Evolutionary conservation across 2,888 invertebrate genomes (phyloP).

Genomic region (Galerucella calmariensis): DNA sequence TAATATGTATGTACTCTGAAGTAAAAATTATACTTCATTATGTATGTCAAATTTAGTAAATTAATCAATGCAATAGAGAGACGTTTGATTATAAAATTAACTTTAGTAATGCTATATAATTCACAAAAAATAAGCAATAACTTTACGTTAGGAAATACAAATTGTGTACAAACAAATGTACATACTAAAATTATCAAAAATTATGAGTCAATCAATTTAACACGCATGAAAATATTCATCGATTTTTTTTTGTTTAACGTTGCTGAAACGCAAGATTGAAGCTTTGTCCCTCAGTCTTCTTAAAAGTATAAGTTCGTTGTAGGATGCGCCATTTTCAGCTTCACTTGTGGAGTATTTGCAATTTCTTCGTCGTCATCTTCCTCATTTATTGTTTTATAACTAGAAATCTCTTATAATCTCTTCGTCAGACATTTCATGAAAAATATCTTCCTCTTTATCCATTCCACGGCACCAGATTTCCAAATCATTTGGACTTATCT

Average conservation of each 20-base stretch:
- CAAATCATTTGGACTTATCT: constrained; percentile 47
- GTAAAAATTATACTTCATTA: too few species aligned
- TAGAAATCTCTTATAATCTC: constrained; percentile 53
- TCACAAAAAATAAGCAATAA: constrained; percentile 18
- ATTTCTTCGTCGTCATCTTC: constrained; percentile 51
- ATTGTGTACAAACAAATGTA: constrained; percentile 10
- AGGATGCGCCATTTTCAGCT: constrained; percentile 44
- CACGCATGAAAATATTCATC: constrained; percentile 15
- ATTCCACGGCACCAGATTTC: constrained; percentile 46
- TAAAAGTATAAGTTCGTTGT: constrained; percentile 37
- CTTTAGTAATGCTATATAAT: too few species aligned
- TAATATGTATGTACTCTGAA: too few species aligned
- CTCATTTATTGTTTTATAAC: constrained; percentile 49
- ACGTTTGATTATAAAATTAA: too few species aligned
- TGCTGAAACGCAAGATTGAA: constrained; percentile 25
- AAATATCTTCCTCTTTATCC: constrained; percentile 47
- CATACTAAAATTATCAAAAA: constrained; percentile 28
- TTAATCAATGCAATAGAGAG: too few species aligned
- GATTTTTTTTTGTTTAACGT: too few species aligned
- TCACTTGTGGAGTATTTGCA: constrained; percentile 45
- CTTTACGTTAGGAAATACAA: too few species aligned
- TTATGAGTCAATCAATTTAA: constrained; percentile 34
- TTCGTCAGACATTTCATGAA: constrained; percentile 5
- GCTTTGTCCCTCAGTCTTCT: constrained; percentile 37
- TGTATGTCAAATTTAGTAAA: too few species aligned